Evolutionary conservation across 2,113 vertebrate genomes (phyloP).

Genomic region (Tetrax tetrax): DNA sequence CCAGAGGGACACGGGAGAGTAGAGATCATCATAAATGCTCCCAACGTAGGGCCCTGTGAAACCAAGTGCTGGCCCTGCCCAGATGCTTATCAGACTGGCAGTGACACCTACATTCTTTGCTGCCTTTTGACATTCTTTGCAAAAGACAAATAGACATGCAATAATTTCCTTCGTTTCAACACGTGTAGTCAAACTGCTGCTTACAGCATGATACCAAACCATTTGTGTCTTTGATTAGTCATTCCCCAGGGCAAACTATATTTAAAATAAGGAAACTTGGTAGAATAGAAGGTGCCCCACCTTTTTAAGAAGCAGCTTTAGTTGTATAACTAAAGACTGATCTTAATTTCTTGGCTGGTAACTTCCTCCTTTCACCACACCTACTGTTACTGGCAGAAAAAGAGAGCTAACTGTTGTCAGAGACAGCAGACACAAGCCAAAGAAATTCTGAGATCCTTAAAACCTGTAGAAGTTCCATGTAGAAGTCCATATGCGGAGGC

Average conservation of each 20-base stretch:
- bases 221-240: conserved; percentile 52
- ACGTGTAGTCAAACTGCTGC: conserved; percentile 15
- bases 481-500: conserved; percentile 61
- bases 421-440: not conserved
- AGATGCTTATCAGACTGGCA: not conserved
- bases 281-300: conserved; percentile 27
- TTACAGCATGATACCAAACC: not conserved
- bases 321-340: not conserved
- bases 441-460: not conserved
- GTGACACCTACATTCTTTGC: not conserved
- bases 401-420: not conserved
- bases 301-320: conserved; percentile 56
- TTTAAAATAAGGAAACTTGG: conserved; percentile 22
- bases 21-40: not conserved
- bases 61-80: not conserved
- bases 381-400: not conserved
- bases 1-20: not conserved
- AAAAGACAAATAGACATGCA: not conserved
- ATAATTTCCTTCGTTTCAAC: conserved; percentile 57
- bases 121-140: not conserved
- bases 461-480: not conserved
- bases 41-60: not conserved
- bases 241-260: conserved; percentile 39
- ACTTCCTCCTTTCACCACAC: conserved; percentile 71
- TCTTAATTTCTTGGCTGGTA: conserved; percentile 6